Conservation (phyloP, 2,113 vertebrate genomes). For the Periophthalmus modestus region DNA sequence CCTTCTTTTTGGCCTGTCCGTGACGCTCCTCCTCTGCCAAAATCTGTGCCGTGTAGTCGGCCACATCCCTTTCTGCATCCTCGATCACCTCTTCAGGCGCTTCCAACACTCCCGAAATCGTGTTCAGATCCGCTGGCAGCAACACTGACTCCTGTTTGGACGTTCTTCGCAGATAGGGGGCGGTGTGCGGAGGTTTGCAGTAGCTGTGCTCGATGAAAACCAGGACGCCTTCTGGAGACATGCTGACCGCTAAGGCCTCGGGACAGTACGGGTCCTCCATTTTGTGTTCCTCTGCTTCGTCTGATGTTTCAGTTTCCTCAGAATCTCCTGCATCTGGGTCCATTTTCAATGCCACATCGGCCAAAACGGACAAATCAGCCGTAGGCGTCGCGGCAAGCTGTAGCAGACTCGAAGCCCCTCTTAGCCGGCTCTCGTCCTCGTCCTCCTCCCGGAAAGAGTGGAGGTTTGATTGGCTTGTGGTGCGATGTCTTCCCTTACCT, state of each 20-base stretch:
- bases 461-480: conserved; percentile 26
- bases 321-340: conserved; percentile 82
- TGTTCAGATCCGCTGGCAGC: conserved; percentile 74
- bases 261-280: conserved; percentile 64
- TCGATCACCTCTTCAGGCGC: conserved; percentile 82
- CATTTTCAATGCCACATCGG: conserved; percentile 82
- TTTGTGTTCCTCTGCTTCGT: conserved; percentile 83
- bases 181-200: conserved; percentile 67
- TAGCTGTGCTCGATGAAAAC: conserved; percentile 89
- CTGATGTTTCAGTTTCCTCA: conserved; percentile 82
- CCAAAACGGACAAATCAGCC: conserved; percentile 82
- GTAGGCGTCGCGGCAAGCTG: conserved; percentile 75
- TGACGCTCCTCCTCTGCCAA: conserved; percentile 38
- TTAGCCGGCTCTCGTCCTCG: conserved; percentile 68
- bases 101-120: conserved; percentile 76
- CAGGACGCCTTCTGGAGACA: conserved; percentile 66
- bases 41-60: conserved; percentile 52
- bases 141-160: conserved; percentile 71
- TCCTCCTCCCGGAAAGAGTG: conserved; percentile 70
- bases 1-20: conserved; percentile 57
- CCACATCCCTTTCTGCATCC: conserved; percentile 58
- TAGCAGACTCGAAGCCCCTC: conserved; percentile 75
- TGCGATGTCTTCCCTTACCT: conserved; percentile 67
- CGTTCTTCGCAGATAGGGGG: conserved; percentile 51
- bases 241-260: conserved; percentile 45